phyloP scores from a whole-genome alignment of 2,797 vertebrate genomes.

The Perodicticus potto region DNA sequence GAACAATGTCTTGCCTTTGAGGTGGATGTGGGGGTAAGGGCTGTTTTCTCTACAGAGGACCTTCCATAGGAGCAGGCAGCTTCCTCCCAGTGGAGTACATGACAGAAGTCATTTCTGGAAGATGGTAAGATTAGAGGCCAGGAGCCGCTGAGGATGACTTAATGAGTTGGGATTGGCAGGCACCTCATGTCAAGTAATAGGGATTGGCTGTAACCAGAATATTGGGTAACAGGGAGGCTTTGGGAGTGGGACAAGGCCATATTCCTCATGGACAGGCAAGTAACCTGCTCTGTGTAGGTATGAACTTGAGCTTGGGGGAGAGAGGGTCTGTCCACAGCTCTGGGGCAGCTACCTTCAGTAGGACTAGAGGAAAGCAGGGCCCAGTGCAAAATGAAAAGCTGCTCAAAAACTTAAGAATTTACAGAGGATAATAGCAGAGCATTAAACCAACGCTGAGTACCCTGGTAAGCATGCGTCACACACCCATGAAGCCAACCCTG shows the following conservation, averaged over 20 bases:
- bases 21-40: neutral
- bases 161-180: neutral
- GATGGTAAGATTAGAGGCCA: neutral
- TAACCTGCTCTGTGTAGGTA: neutral
- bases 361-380: neutral
- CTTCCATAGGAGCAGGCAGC: neutral
- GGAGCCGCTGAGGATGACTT: neutral
- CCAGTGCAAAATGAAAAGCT: neutral
- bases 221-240: neutral
- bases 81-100: neutral
- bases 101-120: conserved; percentile 25
- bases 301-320: neutral
- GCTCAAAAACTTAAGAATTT: conserved; percentile 12
- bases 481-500: neutral
- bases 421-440: neutral
- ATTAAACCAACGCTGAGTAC: neutral
- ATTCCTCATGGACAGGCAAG: neutral
- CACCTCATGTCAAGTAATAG: neutral
- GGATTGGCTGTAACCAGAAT: neutral
- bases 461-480: neutral
- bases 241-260: neutral
- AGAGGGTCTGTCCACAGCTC: neutral
- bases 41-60: neutral
- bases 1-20: neutral
- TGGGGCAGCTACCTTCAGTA: neutral